phyloP scores from a whole-genome alignment of 2,113 vertebrate genomes.

The Chloroceryle aenea region DNA sequence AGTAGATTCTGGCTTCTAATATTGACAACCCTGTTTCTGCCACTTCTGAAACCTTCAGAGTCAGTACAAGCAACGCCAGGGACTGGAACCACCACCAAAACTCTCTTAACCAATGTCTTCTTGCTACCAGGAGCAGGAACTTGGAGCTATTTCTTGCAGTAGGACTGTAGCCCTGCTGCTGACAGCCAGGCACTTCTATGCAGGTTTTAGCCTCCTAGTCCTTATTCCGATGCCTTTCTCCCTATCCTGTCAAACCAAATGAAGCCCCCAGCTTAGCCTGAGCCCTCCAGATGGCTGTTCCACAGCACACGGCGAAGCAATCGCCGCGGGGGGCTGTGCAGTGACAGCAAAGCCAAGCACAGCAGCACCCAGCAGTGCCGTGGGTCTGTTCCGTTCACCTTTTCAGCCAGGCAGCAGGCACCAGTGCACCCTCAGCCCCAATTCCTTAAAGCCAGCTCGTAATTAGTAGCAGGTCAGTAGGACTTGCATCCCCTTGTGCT shows the following conservation, averaged over 20 bases:
- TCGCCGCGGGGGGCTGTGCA: background rate
- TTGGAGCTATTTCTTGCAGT: background rate
- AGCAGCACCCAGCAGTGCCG: background rate
- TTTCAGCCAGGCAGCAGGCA: background rate
- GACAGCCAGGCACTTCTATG: background rate
- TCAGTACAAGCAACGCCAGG: background rate
- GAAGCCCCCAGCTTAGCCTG: background rate
- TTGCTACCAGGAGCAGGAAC: background rate
- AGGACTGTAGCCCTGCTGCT: background rate
- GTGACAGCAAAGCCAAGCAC: background rate
- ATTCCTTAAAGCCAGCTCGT: background rate
- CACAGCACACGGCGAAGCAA: background rate
- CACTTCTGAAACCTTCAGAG: background rate
- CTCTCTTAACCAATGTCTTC: background rate
- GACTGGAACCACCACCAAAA: background rate
- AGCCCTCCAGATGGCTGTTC: background rate
- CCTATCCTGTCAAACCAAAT: fast-evolving
- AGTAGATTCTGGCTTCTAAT: background rate
- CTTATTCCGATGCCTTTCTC: background rate
- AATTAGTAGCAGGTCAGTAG: background rate
- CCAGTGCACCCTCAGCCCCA: background rate
- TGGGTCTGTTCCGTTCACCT: background rate
- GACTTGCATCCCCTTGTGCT: background rate
- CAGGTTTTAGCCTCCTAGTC: background rate
- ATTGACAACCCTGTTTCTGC: background rate